Base-by-base conservation (phyloP, 2,113 vertebrate genomes). In the Lophotis ruficrista region DNA sequence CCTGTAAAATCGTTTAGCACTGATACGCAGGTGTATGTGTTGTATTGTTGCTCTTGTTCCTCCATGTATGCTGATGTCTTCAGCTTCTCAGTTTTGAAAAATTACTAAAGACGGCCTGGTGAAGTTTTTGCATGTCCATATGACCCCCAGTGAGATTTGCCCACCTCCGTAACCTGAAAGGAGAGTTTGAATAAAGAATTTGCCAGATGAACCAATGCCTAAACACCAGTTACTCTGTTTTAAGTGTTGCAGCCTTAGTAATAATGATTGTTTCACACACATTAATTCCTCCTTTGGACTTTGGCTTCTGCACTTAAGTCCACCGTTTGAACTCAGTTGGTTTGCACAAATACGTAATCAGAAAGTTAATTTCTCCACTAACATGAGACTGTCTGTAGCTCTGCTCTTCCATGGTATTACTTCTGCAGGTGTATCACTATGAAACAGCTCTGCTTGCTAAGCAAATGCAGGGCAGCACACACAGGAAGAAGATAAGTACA, bases 221-320 rank as follows among this genome's bases (percentile, higher is more conserved):
- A n/a, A 62, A 47, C 28, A 37, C 54, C 20, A 21, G 54, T 65
- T 64, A 22, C 35, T 88, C 38, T 62, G 12, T 77, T 30, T 75
- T 38, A 33, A 0, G 0, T n/a, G 25, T 45, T 73, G 72, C 68
- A 62, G 60, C 75, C 64, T 70, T 48, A 73, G 50, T 45, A 62
- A 45, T 33, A 51, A 62, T 14, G 51, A 43, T 18, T 60, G 56
- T 89, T 96, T 89, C 77, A 82, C 69, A 60, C 35, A 20, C 48
- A 7, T 37, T 45, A 65, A 70, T 89, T 87, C 57, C 43, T 89
- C n/a, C 77, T 75, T 84, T 71, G 94, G 94, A 96, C 90, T 96
- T 93, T 54, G 70, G 53, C 17, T 93, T 77, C 62, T 85, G 66
- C 41, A 27, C 53, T 61, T 14, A 56, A 75, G 81, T n/a, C 27